Base-by-base conservation (phyloP, 2,113 vertebrate species). In the Ondatra zibethicus region DNA sequence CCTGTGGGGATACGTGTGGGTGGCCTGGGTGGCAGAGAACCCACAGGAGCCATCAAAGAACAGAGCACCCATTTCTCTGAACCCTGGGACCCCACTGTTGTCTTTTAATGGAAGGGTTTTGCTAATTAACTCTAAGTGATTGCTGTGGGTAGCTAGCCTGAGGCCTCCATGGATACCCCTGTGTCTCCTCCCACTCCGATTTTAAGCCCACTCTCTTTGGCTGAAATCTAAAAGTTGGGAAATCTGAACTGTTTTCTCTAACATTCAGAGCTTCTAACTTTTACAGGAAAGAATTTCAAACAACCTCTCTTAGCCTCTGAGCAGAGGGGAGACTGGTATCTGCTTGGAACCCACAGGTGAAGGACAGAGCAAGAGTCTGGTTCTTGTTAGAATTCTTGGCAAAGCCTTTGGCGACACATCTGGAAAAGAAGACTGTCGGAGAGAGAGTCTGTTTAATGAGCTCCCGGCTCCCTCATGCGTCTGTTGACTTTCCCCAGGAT, bases 381-480 rank as follows among this genome's bases (percentile, higher is more conserved):
- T 97, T 97, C 93, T 96, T 91, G 42, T 98, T 97, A 97, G 93
- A 58, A 87, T 97, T 96, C 96, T 89, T 97, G 97, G 96, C 97
- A 47, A 47, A 70, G 52, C 73, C 1, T 47, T 92, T 25, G 0
- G 61, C 91, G 89, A 45, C 27, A 0, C 96, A 97, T 97, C 97
- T 97, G 97, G 94, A 75, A 93, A 97, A 97, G 94, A 14, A 25
- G 81, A 1, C 89, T 39, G n/a, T 68, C 1, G 0, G 61, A 16
- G 81, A 73, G 89, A 16, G 81, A 73, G 89, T 58, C 82, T 89
- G 61, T 87, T 92, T 94, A 91, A 88, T 95, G 68, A 95, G 84
- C 77, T 45, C 90, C 66, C 23, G 50, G 81, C 85, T 84, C 92
- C 63, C 52, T 80, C 63, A 33, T 82, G 36, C 0, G 31, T 92